Conservation (phyloP, 1,140 invertebrate species). For the Cyphomyrmex costatus region DNA sequence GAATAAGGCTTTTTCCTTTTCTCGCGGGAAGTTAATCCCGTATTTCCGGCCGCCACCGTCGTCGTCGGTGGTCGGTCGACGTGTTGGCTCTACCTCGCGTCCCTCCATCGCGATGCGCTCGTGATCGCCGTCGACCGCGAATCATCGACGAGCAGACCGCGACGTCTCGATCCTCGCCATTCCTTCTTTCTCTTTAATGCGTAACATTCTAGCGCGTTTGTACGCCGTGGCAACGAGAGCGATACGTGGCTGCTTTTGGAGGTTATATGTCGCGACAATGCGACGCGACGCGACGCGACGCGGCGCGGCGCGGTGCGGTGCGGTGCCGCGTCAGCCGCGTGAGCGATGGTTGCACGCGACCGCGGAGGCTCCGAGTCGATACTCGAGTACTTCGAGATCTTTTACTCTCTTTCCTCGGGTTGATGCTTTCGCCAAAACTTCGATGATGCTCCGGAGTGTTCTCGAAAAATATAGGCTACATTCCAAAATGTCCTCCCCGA, state of each 20-base stretch:
- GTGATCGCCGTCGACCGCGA: background rate
- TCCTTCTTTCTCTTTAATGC: background rate
- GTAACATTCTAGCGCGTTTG: background rate
- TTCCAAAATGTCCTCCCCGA: too few species aligned
- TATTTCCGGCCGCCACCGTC: background rate
- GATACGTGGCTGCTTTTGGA: conserved; percentile 7
- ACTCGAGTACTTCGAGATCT: background rate
- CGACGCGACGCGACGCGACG: conserved; percentile 18
- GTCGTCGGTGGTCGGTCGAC: conserved; percentile 60
- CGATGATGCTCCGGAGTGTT: too few species aligned
- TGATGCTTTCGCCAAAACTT: too few species aligned
- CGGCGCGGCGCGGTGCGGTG: background rate
- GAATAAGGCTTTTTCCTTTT: conserved; percentile 12
- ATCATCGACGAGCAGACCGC: background rate
- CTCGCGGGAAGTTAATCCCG: conserved; percentile 75
- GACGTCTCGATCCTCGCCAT: background rate
- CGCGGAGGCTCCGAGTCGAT: conserved; percentile 20
- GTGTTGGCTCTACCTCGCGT: conserved; percentile 65
- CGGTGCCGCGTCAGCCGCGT: conserved; percentile 12
- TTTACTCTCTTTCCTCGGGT: background rate
- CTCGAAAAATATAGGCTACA: too few species aligned
- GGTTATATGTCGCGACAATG: conserved; percentile 43
- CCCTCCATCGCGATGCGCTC: background rate
- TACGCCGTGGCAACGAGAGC: background rate
- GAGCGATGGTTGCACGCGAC: background rate